A percentile compares a stretch with the other conserved stretches of the same genome.
Conservation (phyloP, 1,140 invertebrate species). For the Drosophila littoralis region DNA sequence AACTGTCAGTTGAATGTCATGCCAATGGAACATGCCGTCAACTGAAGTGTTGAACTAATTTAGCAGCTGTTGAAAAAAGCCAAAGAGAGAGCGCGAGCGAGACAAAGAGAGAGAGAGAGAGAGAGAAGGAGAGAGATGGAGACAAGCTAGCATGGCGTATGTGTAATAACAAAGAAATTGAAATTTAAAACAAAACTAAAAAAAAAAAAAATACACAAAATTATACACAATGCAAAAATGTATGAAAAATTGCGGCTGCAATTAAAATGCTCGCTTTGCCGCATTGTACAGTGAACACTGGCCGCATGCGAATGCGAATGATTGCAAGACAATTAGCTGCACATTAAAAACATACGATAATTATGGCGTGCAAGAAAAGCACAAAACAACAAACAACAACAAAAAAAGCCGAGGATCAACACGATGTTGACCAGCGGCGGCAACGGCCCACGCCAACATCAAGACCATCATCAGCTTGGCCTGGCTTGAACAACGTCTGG, state of each 20-base stretch:
- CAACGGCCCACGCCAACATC: conserved; percentile 48
- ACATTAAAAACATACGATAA: conserved; percentile 83
- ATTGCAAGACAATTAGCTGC: conserved; percentile 84
- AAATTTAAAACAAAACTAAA: conserved; percentile 17
- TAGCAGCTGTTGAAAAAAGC: conserved; percentile 84
- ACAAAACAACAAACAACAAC: background rate
- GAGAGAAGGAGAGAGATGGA: background rate
- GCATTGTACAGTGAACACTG: conserved; percentile 55
- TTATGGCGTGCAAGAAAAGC: conserved; percentile 64
- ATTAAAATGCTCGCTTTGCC: conserved; percentile 63
- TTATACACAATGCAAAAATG: conserved; percentile 55
- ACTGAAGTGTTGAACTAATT: conserved; percentile 84
- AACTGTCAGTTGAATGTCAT: conserved; percentile 84
- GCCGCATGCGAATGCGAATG: conserved; percentile 41
- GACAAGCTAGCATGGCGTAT: conserved; percentile 62
- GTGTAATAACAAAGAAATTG: conserved; percentile 70
- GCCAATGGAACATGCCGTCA: conserved; percentile 84
- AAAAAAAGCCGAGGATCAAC: background rate
- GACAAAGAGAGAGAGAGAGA: background rate
- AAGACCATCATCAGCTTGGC: background rate
- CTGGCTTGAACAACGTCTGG: conserved; percentile 53
- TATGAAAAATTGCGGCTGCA: conserved; percentile 54
- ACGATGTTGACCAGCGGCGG: conserved; percentile 59
- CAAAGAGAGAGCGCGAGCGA: conserved; percentile 15
- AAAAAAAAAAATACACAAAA: conserved; percentile 34